Base-by-base conservation (phyloP, 2,888 invertebrate species). In the Acanthoscelides obtectus region DNA sequence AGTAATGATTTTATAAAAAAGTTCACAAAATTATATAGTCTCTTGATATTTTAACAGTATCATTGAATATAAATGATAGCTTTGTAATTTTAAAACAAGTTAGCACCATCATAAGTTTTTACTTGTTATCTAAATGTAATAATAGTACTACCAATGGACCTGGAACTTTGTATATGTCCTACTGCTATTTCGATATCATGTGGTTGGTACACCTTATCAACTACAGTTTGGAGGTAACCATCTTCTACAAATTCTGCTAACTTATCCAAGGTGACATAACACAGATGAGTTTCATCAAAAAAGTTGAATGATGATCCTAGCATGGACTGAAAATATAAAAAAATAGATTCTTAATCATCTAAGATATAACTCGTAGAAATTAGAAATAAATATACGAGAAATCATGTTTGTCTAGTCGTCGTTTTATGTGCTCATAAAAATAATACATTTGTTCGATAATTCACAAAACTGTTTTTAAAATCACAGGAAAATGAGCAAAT, bases 171-270 rank as follows among this genome's bases (percentile, higher is more conserved):
- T 71, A 85, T 81, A 72, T 85, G 84, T 72, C 81, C 79, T 64
- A 86, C 72, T 22, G 85, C 86, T 25, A 82, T 73, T 77, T 85
- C 84, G 69, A 85, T 83, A 72, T 85, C 84, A 22, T 81, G 80
- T 3, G 85, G 84, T 73, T 82, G 82, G 71, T 80, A 83, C 1
- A 86, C 88, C 80, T 87, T 88, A 75, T 89, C 89, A 0, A 90
- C 88, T 63, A 90, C 88, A 4, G 89, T 87, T 79, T 88, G 88
- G 72, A 90, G 80, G 73, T 87, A 84, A 69, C 88, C 87, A 22
- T 86, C 84, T 77, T 89, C 89, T 0, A 88, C 87, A 68, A 89
- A 84, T 70, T 86, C 83, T 2, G 80, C 74, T 69, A 86, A 73
- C 72, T 80, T 79, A 72, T 86, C 84, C 70, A 86, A 76, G 21